phyloP scores from a whole-genome alignment of 2,113 vertebrate species.

The Gulo gulo region DNA sequence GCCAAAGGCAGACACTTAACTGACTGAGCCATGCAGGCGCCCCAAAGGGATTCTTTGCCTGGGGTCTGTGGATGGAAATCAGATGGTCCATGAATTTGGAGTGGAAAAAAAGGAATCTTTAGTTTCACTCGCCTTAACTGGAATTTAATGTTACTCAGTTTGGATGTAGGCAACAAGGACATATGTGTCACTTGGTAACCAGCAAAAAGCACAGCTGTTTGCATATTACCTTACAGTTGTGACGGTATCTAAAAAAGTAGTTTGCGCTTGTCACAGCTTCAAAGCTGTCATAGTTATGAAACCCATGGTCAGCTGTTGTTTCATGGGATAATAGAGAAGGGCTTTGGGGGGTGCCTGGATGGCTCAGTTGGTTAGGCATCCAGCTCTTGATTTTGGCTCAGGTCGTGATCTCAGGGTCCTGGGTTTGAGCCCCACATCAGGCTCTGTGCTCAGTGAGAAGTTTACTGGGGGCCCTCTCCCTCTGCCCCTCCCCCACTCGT shows the following conservation, averaged over 20 bases:
- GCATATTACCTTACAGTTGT: neutral
- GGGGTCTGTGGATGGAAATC: neutral
- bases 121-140: neutral
- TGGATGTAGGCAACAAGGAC: neutral
- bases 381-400: neutral
- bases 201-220: neutral
- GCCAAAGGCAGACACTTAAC: neutral
- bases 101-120: neutral
- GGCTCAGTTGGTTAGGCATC: neutral
- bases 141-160: neutral
- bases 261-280: neutral
- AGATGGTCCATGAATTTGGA: neutral
- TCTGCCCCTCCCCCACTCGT: neutral
- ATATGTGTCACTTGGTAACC: neutral
- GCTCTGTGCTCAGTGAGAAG: neutral
- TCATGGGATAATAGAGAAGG: neutral
- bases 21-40: neutral
- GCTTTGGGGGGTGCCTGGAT: neutral
- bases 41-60: neutral
- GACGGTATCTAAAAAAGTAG: neutral
- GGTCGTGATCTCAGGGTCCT: neutral
- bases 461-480: neutral
- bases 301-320: neutral
- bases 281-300: neutral
- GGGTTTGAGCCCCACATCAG: neutral